Percentiles rank a stretch among this genome's conserved stretches.
Evolutionary conservation across 2,888 invertebrate genomes (phyloP).

Genomic region (Cyrtodaria siliqua): DNA sequence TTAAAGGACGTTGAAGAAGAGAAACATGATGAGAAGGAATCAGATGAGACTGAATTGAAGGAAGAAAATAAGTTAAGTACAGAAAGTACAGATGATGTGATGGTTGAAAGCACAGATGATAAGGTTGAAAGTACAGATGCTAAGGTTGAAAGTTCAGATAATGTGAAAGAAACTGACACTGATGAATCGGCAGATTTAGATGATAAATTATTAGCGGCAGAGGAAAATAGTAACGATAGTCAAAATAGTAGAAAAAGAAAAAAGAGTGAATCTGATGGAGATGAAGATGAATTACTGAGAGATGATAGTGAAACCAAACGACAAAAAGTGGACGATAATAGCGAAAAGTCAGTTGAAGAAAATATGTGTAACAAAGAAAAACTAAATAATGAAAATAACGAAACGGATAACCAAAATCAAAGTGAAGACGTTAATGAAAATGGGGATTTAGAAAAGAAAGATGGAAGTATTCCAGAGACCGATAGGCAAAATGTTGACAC

Average conservation of each 20-base stretch:
- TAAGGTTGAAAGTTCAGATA: too few relatives aligned
- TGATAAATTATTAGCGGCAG: too few relatives aligned
- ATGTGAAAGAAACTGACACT: too few relatives aligned
- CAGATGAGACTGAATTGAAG: slow-evolving; percentile 6
- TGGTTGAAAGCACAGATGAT: slow-evolving; percentile 13
- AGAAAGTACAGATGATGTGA: too few relatives aligned
- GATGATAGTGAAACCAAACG: slow-evolving; percentile 18
- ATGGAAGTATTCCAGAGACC: background rate
- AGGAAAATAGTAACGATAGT: slow-evolving; percentile 12
- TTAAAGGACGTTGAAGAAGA: slow-evolving; percentile 6
- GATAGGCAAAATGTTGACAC: background rate
- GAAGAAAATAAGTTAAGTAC: slow-evolving; percentile 2
- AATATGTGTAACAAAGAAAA: background rate
- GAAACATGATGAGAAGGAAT: slow-evolving; percentile 10
- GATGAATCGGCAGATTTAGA: too few relatives aligned
- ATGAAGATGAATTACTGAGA: slow-evolving; percentile 29
- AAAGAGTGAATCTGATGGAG: slow-evolving; percentile 26
- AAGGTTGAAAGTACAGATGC: slow-evolving; percentile 5
- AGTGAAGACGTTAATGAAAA: background rate
- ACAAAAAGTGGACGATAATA: slow-evolving; percentile 10
- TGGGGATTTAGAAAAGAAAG: background rate
- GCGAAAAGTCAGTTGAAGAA: slow-evolving; percentile 3
- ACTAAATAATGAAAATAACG: too few relatives aligned
- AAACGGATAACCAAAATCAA: background rate
- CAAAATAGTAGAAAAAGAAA: slow-evolving; percentile 20